Base-by-base conservation (phyloP, 2,113 vertebrate species). In the Tetraodon nigroviridis region DNA sequence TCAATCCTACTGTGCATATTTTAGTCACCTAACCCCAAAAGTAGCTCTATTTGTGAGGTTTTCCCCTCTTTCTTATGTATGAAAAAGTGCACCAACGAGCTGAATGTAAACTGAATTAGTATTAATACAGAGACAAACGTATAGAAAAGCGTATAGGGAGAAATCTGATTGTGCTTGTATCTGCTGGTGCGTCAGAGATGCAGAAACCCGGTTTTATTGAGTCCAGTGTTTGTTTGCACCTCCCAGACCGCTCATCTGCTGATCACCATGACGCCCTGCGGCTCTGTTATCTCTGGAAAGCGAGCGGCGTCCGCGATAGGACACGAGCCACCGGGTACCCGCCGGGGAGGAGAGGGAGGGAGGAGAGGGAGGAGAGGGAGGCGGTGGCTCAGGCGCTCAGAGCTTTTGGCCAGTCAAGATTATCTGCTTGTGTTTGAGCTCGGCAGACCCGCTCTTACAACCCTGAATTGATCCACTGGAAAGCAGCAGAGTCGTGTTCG, bases 271-370 rank as follows among this genome's bases (percentile, higher is more conserved):
- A 59, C 71, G 61, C 65, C 72, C 49, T 17, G 61, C 42, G 70
- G 73, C 6, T 51, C 60, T 58, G 52, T 84, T 84, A 82, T 86
- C 79, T 69, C 56, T 67, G 63, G 69, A 80, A 80, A 69, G 69
- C 11, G 81, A 71, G 67, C 78, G 72, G n/a, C 58, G 73, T 72
- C 48, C 66, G 13, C 75, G 87, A 80, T 78, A 73, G 57, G 69
- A 73, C 41, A 51, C 47, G 1, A 3, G 60, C 78, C 74, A 76
- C 61, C 18, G 13, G 4, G 20, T 63, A 5, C 68, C 69, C 48
- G 6, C 24, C 7, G 58, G 64, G 18, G 16, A 40, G 24, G 68
- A 61, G 18, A 15, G 48, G 58, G 64, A n/a, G n/a, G n/a, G n/a
- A n/a, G n/a, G n/a, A n/a, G n/a, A n/a, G n/a, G n/a, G n/a, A n/a